Conservation (phyloP, 1,140 invertebrate genomes). For the Atta texana region DNA sequence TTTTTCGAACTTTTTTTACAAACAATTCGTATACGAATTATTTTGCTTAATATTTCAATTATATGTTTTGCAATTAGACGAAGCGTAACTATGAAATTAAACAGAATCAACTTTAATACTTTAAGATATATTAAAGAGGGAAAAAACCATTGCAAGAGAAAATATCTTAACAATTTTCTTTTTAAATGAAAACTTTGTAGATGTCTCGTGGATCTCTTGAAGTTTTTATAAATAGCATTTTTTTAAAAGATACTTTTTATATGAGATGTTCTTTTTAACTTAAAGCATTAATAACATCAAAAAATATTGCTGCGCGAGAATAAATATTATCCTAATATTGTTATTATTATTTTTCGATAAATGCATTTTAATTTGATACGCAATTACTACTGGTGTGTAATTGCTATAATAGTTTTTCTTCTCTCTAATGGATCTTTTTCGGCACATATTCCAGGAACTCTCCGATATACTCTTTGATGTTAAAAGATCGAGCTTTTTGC, state of each 20-base stretch:
- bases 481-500: slow-evolving; percentile 45
- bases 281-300: no score
- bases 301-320: not conserved
- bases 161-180: not conserved
- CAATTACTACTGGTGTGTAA: not conserved
- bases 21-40: no score
- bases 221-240: not conserved
- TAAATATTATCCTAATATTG: no score
- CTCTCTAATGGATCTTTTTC: slow-evolving; percentile 5
- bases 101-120: slow-evolving; percentile 7
- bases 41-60: not conserved
- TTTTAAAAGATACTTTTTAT: no score
- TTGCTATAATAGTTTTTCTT: slow-evolving; percentile 2
- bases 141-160: not conserved
- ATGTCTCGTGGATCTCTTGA: not conserved
- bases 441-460: not conserved
- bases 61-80: not conserved
- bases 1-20: not conserved
- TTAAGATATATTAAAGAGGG: not conserved
- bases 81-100: not conserved
- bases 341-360: not conserved
- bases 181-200: not conserved
- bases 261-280: no score
- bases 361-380: not conserved
- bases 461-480: not conserved